Conservation (phyloP, 2,113 vertebrate species). For the Rhea pennata region DNA sequence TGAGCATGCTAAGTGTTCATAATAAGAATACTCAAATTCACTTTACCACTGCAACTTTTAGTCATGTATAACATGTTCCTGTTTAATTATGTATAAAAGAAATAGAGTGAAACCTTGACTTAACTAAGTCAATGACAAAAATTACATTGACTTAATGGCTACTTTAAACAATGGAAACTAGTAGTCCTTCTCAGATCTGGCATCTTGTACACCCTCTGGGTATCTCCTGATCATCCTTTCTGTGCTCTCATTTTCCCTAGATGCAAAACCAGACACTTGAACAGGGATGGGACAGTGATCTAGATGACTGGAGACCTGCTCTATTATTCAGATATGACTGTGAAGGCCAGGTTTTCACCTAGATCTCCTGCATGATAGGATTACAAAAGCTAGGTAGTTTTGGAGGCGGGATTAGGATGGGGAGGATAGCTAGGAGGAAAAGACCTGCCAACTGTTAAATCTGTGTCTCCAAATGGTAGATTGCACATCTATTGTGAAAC, state of each 20-base stretch:
- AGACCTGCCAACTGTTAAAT: neutral
- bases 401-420: neutral
- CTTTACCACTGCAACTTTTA: neutral
- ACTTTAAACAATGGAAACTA: neutral
- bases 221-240: neutral
- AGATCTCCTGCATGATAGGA: neutral
- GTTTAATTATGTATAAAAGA: neutral
- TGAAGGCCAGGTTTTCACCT: neutral
- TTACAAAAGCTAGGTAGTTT: neutral
- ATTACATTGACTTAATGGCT: neutral
- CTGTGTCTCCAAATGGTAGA: neutral
- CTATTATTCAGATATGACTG: neutral
- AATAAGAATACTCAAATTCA: neutral
- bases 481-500: neutral
- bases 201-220: neutral
- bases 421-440: neutral
- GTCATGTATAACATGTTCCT: neutral
- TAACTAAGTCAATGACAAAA: neutral
- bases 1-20: neutral
- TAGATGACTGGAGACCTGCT: neutral
- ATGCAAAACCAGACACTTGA: neutral
- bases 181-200: neutral
- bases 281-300: neutral
- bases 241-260: neutral
- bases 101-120: neutral